phyloP scores from a whole-genome alignment of 2,888 invertebrate species.

The Drosophila pseudotakahashii region DNA sequence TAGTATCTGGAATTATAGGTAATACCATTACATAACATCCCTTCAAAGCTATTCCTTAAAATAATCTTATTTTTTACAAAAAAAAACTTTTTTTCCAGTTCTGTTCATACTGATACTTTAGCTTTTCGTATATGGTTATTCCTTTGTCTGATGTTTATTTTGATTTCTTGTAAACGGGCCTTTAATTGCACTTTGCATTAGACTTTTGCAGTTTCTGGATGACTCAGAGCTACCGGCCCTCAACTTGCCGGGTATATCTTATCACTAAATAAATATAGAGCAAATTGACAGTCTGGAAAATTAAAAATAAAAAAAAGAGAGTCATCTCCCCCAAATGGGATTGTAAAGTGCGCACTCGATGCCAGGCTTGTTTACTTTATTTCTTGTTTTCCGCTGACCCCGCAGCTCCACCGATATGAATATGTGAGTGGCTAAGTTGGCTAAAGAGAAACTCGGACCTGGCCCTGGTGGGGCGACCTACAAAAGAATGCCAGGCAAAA shows the following conservation, averaged over 20 bases:
- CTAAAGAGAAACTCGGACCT: slow-evolving; percentile 37
- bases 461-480: slow-evolving; percentile 38
- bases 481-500: slow-evolving; percentile 37
- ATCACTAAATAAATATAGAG: slow-evolving; percentile 13
- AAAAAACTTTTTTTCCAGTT: not conserved
- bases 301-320: not conserved
- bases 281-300: slow-evolving; percentile 18
- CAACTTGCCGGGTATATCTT: slow-evolving; percentile 18
- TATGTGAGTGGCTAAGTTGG: not conserved
- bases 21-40: not conserved
- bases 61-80: too few species aligned
- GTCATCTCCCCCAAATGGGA: not conserved
- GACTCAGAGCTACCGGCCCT: slow-evolving; percentile 5
- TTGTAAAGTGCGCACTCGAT: slow-evolving; percentile 16
- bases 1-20: not conserved
- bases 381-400: slow-evolving; percentile 1
- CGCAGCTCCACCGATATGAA: not conserved
- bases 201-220: slow-evolving; percentile 11
- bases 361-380: slow-evolving; percentile 19
- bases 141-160: slow-evolving; percentile 8
- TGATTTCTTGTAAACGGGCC: slow-evolving; percentile 7
- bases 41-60: too few species aligned
- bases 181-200: not conserved
- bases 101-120: not conserved
- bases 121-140: not conserved